Percentiles rank a stretch among this genome's conserved stretches.
Evolutionary conservation across 2,888 invertebrate species (phyloP).

Genomic region (Tetanocera ferruginea): DNA sequence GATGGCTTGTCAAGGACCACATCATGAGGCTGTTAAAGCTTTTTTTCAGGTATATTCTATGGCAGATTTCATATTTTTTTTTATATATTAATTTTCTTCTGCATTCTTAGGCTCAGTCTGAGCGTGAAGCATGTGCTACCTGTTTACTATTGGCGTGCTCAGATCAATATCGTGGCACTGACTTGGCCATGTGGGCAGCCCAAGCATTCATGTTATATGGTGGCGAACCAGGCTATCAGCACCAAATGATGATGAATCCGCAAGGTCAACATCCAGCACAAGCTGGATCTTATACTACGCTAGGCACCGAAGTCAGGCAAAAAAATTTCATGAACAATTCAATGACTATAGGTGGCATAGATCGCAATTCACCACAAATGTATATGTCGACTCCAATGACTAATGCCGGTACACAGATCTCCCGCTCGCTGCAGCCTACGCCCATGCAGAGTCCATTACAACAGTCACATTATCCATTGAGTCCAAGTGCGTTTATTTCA

Average conservation of each 20-base stretch:
- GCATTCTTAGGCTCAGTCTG: slow-evolving; percentile 76
- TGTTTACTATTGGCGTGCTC: slow-evolving; percentile 89
- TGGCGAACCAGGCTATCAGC: slow-evolving; percentile 75
- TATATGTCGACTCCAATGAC: slow-evolving; percentile 68
- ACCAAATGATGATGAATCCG: slow-evolving; percentile 56
- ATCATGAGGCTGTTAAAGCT: slow-evolving; percentile 85
- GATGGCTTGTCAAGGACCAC: slow-evolving; percentile 86
- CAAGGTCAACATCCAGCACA: slow-evolving; percentile 22
- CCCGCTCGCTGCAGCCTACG: slow-evolving; percentile 50
- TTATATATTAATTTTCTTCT: background rate
- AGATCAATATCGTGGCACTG: slow-evolving; percentile 72
- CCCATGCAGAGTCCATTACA: slow-evolving; percentile 66
- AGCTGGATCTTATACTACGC: background rate
- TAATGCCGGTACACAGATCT: slow-evolving; percentile 47
- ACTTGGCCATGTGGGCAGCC: slow-evolving; percentile 88
- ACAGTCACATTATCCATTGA: slow-evolving; percentile 66
- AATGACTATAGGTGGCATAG: slow-evolving; percentile 38
- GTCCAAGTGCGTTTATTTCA: slow-evolving; percentile 66
- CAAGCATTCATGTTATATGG: slow-evolving; percentile 94
- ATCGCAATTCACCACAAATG: slow-evolving; percentile 60
- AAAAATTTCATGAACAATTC: slow-evolving; percentile 44
- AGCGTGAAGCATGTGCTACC: slow-evolving; percentile 91
- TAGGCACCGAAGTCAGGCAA: background rate
- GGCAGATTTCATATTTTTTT: background rate
- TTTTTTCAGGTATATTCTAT: slow-evolving; percentile 77